Conservation (phyloP, 2,113 vertebrate genomes). For the Myrmophylax atrothorax region DNA sequence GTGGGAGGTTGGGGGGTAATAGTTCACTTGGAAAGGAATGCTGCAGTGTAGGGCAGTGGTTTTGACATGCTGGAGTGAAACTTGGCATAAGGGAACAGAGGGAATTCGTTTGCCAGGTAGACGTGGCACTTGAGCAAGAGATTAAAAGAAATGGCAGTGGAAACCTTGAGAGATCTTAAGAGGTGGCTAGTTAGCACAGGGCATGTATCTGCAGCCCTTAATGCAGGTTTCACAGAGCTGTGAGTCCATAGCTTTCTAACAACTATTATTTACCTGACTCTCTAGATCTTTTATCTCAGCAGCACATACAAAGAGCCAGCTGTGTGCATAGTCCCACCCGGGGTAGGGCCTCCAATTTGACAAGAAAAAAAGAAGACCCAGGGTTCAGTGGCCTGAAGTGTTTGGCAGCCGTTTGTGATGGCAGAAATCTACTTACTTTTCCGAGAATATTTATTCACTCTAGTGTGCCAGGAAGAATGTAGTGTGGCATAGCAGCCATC, state of each 20-base stretch:
- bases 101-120: not conserved
- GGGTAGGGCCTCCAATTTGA: not conserved
- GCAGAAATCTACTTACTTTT: slow-evolving; percentile 33
- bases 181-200: not conserved
- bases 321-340: not conserved
- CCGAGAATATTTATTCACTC: not conserved
- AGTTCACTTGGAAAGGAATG: slow-evolving; percentile 59
- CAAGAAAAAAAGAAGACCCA: not conserved
- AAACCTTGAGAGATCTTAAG: slow-evolving; percentile 13
- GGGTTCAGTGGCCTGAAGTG: not conserved
- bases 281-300: not conserved
- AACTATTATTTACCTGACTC: not conserved
- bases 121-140: slow-evolving; percentile 52
- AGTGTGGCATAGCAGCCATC: not conserved
- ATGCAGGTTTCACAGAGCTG: not conserved
- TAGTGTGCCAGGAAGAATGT: slow-evolving; percentile 19
- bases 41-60: slow-evolving; percentile 40
- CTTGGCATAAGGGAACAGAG: slow-evolving; percentile 5
- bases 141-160: slow-evolving; percentile 32
- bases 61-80: slow-evolving; percentile 59
- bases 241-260: not conserved
- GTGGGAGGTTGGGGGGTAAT: slow-evolving; percentile 14
- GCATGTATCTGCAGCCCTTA: not conserved
- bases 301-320: not conserved
- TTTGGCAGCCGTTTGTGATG: slow-evolving; percentile 25